Evolutionary conservation across 1,140 invertebrate genomes (phyloP).

Genomic region (Drosophila grimshawi): DNA sequence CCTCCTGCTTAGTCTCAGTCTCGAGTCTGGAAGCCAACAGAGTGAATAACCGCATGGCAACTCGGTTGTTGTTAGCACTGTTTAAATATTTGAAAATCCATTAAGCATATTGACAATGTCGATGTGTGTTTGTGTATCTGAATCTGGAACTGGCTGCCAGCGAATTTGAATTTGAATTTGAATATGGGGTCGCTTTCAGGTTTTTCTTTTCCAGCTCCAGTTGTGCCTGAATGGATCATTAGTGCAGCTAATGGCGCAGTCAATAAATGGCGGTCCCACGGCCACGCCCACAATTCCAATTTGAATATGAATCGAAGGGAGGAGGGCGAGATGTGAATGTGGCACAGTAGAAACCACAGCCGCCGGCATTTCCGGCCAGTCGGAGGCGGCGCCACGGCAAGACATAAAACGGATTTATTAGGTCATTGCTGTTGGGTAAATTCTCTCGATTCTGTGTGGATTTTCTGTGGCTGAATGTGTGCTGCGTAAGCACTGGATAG

Average conservation of each 20-base stretch:
- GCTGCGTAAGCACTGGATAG: slow-evolving; percentile 60
- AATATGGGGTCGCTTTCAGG: slow-evolving; percentile 55
- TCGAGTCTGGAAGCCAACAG: not conserved
- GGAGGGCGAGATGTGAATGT: not conserved
- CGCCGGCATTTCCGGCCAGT: slow-evolving; percentile 61
- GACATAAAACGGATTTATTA: slow-evolving; percentile 82
- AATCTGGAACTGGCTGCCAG: not conserved
- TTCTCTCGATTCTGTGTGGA: not conserved
- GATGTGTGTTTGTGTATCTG: slow-evolving; percentile 49
- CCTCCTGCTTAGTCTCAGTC: not conserved
- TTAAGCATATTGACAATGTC: slow-evolving; percentile 83
- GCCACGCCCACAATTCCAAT: slow-evolving; percentile 71
- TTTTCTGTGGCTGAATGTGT: slow-evolving; percentile 4
- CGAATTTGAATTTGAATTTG: slow-evolving; percentile 50
- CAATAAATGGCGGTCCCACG: slow-evolving; percentile 67
- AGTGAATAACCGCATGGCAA: slow-evolving; percentile 46
- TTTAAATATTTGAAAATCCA: slow-evolving; percentile 84
- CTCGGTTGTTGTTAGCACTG: slow-evolving; percentile 55
- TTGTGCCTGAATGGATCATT: slow-evolving; percentile 77
- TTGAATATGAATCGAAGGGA: slow-evolving; percentile 74
- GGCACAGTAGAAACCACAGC: slow-evolving; percentile 47
- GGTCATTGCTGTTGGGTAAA: slow-evolving; percentile 54
- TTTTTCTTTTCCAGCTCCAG: slow-evolving; percentile 32
- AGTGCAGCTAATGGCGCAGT: slow-evolving; percentile 80
- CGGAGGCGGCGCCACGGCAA: slow-evolving; percentile 72